These are phyloP conservation scores for Zele albiditarsus DNA, from an alignment of 2,888 invertebrate species.

Conservation along the genomic window DNA sequence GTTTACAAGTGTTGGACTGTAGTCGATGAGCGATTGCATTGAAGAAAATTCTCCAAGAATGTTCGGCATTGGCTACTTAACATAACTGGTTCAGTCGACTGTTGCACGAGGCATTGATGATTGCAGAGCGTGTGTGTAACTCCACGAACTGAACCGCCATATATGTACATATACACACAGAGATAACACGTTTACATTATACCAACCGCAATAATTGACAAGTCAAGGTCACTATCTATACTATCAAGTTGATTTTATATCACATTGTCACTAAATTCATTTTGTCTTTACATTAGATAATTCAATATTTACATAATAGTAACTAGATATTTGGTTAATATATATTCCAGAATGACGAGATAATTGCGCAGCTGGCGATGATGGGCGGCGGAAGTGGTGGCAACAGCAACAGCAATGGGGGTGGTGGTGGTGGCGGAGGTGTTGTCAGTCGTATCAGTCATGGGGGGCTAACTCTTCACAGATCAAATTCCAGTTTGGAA, in stretches of 20 bases:
- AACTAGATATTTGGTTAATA: background rate
- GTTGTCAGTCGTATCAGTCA: conserved; percentile 67
- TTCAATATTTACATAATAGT: background rate
- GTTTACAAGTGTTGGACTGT: conserved; percentile 15
- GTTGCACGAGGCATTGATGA: conserved; percentile 32
- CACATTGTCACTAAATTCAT: background rate
- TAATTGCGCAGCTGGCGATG: conserved; percentile 69
- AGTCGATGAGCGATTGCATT: conserved; percentile 31
- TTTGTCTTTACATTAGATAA: background rate
- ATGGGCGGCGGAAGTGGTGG: conserved; percentile 60
- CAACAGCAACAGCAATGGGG: conserved; percentile 64
- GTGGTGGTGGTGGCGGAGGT: conserved; percentile 64
- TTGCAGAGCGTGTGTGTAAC: conserved; percentile 4
- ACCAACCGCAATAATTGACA: background rate
- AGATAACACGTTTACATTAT: background rate
- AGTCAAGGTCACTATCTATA: background rate
- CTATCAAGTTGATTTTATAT: background rate
- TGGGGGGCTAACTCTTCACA: conserved; percentile 76
- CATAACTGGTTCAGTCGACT: conserved; percentile 43
- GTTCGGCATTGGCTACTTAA: conserved; percentile 39
- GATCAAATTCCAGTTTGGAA: conserved; percentile 93
- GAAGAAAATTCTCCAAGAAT: conserved; percentile 34
- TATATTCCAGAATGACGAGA: conserved; percentile 67
- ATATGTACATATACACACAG: background rate
- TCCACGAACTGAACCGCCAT: background rate